A percentile compares a stretch with the other conserved stretches of the same genome.
Evolutionary conservation across 2,113 vertebrate species (phyloP).

Genomic region (Hemichromis elongatus): DNA sequence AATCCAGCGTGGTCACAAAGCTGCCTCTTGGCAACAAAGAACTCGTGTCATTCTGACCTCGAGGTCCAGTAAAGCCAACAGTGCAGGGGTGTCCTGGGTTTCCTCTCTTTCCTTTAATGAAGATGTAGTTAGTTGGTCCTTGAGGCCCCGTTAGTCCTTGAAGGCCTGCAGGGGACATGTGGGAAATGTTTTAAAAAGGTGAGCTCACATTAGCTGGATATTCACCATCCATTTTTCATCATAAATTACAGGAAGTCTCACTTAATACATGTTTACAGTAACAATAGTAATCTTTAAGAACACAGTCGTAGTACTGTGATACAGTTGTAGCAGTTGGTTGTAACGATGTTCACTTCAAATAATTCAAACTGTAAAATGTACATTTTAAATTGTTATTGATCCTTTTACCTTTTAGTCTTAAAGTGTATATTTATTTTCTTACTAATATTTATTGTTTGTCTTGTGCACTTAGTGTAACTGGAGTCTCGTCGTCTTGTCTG

Average conservation of each 20-base stretch:
- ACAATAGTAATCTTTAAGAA: neutral
- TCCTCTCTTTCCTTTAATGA: slow-evolving; percentile 50
- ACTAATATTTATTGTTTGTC: too few relatives aligned
- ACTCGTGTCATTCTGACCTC: slow-evolving; percentile 47
- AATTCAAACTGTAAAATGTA: too few relatives aligned
- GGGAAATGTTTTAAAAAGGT: neutral
- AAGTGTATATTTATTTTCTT: too few relatives aligned
- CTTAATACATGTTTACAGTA: neutral
- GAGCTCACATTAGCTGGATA: neutral
- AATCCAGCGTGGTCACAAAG: neutral
- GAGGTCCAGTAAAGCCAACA: slow-evolving; percentile 50
- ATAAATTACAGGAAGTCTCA: neutral
- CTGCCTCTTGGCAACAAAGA: neutral
- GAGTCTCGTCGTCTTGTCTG: too few relatives aligned
- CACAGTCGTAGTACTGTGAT: neutral
- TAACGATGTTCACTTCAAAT: too few relatives aligned
- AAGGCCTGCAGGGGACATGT: slow-evolving; percentile 39
- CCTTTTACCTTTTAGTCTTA: too few relatives aligned
- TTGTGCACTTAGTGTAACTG: too few relatives aligned
- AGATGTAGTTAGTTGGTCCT: neutral
- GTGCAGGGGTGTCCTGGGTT: slow-evolving; percentile 1
- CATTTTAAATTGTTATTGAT: too few relatives aligned
- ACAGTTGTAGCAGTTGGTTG: neutral
- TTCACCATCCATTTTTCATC: neutral
- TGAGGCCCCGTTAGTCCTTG: slow-evolving; percentile 35